Evolutionary conservation across 2,113 vertebrate genomes (phyloP), one percentile per base, ranked within the genome.

Genomic region (Brienomyrus brachyistius): DNA sequence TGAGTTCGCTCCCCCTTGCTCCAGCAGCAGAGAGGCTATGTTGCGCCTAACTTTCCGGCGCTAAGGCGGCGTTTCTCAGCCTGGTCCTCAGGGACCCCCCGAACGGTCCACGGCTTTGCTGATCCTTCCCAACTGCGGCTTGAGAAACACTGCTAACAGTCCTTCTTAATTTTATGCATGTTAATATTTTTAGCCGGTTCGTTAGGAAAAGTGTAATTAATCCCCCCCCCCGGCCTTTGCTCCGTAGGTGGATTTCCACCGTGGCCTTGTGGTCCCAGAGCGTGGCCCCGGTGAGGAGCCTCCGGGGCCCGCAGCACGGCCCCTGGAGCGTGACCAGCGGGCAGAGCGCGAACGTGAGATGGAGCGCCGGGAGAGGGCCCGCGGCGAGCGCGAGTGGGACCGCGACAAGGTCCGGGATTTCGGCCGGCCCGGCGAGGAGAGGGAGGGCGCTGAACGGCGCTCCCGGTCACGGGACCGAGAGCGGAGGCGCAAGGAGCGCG

Each of bases 381-480:
- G 97, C 0, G 96, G 97, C 0, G 97, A 98, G 90, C 95, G 56
- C 15, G 11, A 23, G 17, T 86, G 84, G n/a, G 98, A 98, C 94
- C 95, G 98, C 9, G 98, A 98, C 91, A 98, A 98, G 92, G 95
- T 98, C 66, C 95, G 96, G 1, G 97, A 98, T 27, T 97, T 96
- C 1, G 93, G 94, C 0, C 91, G 92, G n/a, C 94, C 94, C 0
- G 94, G 93, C 23, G 94, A 96, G 31, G 95, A 95, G 0, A 77
- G 90, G 23, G 93, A 92, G 8, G 91, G 84, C 43, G 80, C 23
- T 0, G 47, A 74, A 0, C 92, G 91, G 0, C 93, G 94, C 40
- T 98, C 98, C 0, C 94, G 96, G 1, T 97, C 97, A n/a, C 93
- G 97, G 19, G 97, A 97, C 35, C 91, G 97, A 56, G 97, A 98